Conservation (phyloP, 64 coral and sea anemone genomes). For the Catalaphyllia jardinei region DNA sequence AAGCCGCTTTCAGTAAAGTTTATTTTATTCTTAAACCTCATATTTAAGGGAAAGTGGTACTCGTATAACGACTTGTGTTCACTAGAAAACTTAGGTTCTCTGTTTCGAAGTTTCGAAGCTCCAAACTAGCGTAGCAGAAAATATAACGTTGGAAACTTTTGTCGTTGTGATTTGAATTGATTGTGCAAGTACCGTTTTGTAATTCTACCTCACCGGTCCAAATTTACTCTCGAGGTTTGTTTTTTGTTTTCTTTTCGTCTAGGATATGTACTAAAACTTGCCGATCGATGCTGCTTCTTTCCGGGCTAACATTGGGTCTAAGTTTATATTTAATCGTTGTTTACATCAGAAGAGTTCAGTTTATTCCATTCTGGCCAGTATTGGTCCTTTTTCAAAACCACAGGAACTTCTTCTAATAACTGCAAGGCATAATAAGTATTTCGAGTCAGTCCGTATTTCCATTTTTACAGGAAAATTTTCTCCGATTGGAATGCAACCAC, state of each 20-base stretch:
- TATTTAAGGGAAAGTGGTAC: background rate
- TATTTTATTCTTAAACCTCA: background rate
- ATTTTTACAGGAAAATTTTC: background rate
- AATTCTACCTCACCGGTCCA: no score
- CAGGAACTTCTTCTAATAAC: background rate
- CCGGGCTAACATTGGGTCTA: background rate
- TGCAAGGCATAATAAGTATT: background rate
- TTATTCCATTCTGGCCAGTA: conserved; percentile 11
- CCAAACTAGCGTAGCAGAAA: background rate
- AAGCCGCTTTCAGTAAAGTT: background rate
- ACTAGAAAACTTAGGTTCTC: background rate
- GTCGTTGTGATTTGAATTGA: background rate
- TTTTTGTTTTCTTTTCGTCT: no score
- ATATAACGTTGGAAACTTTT: background rate
- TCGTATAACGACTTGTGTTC: background rate
- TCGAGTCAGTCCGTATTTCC: background rate
- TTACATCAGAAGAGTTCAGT: conserved; percentile 25
- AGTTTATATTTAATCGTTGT: background rate
- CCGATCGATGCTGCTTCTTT: no score
- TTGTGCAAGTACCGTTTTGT: no score
- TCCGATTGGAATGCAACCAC: background rate
- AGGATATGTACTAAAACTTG: no score
- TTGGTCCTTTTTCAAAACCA: background rate
- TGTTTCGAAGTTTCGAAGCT: background rate
- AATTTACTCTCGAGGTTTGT: no score